phyloP scores from a whole-genome alignment of 2,113 vertebrate species.

The Silurus glanis region DNA sequence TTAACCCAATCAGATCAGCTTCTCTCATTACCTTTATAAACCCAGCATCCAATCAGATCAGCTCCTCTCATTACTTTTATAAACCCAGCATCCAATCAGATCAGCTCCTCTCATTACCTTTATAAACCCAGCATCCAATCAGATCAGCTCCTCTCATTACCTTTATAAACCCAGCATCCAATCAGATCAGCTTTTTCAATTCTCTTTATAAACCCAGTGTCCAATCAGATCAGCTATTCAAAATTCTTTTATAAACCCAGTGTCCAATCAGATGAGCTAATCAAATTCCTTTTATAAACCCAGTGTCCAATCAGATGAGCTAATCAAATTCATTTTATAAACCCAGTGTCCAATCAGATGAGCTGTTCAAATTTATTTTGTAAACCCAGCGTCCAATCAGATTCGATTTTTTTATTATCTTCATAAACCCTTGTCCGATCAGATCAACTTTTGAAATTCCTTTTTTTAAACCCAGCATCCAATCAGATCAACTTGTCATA shows the following conservation, averaged over 20 bases:
- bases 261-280: no score
- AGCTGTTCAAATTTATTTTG: not conserved
- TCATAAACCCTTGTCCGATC: not conserved
- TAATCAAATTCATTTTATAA: not conserved
- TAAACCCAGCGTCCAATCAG: not conserved
- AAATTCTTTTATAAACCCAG: not conserved
- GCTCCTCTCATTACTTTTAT: not conserved
- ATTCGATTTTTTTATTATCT: not conserved
- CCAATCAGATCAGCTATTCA: not conserved
- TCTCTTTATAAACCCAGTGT: not conserved
- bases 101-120: not conserved
- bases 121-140: not conserved
- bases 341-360: not conserved
- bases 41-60: not conserved
- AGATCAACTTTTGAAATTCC: not conserved
- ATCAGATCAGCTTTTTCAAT: not conserved
- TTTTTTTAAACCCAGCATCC: not conserved
- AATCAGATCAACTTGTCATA: not conserved
- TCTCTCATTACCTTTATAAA: not conserved
- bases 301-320: no score
- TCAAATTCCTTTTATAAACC: not conserved
- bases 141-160: not conserved
- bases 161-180: not conserved
- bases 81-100: slow-evolving; percentile 8
- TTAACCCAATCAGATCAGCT: not conserved